Base-by-base conservation (phyloP, 1,140 invertebrate species). In the Aethina tumida region DNA sequence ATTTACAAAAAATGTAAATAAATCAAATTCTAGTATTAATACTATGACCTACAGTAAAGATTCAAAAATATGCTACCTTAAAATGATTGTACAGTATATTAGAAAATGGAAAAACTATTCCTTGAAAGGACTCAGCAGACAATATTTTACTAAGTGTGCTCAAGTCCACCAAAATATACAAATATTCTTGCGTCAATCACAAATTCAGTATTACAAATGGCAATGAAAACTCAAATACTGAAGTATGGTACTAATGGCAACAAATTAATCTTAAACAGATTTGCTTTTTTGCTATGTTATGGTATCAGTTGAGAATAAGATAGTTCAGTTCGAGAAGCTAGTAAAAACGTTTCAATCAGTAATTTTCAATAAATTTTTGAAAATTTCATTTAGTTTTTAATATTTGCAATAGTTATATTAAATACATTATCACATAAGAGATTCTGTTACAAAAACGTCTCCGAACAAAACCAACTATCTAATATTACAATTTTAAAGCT, bases 71-170 rank as follows among this genome's bases (percentile, higher is more conserved):
- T 42, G 27, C 35, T 42, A 42, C 21, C 24, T 39, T 25, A 39
- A 46, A 47, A 47, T 47, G 44, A 47, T 47, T 47, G 44, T 47
- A 47, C 44, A 35, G 30, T 15, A 42, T 24, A 34, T 32, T 25
- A 16, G 19, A 38, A 22, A 38, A 38, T 18, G 25, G 25, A 22
- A 8, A 13, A 19, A 29, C 10, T 38, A n/a, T 38, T 13, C 10
- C 16, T 17, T 9, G 16, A 12, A 30, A 30, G 9, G 12, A 8
- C n/a, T 30, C 24, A 12, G 9, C 9, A 20, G 13, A 16, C 2
- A 38, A 38, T 31, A 30, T 30, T 30, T 28, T 28, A 10, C n/a
- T 27, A 18, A 16, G 16, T 1, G 19, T n/a, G 9, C 15, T 5
- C 15, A 27, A 27, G 4, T n/a, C 26, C n/a, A 29, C 8, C n/a